A percentile compares a stretch with the other conserved stretches of the same genome.
These are phyloP conservation scores for Crambe crambe DNA, from an alignment of 37 sponge, comb jelly and placozoan genomes.

Conservation along the genomic window DNA sequence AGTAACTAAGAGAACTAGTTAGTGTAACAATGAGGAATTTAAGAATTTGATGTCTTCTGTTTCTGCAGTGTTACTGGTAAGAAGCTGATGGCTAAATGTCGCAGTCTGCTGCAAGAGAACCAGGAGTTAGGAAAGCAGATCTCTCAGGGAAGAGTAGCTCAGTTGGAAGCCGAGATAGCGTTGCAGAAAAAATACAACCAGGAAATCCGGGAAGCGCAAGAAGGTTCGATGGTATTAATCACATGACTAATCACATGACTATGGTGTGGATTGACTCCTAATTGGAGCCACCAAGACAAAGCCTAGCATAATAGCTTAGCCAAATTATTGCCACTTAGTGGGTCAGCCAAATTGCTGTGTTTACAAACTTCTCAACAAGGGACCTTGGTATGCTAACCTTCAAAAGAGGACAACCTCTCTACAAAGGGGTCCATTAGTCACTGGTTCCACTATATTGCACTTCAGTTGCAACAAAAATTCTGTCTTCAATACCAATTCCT, in stretches of 20 bases:
- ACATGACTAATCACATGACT: too few relatives aligned
- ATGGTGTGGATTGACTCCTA: too few relatives aligned
- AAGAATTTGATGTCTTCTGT: neutral
- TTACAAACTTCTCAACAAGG: neutral
- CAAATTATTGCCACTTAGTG: too few relatives aligned
- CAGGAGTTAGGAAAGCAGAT: constrained; percentile 95
- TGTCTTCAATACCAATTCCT: too few relatives aligned
- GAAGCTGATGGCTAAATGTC: constrained; percentile 94
- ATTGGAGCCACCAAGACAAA: too few relatives aligned
- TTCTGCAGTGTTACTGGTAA: constrained; percentile 85
- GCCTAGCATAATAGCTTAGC: too few relatives aligned
- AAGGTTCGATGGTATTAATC: constrained; percentile 31
- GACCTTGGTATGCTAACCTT: neutral
- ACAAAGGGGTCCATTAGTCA: too few relatives aligned
- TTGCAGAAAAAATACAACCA: constrained; percentile 85
- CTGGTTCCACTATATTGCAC: too few relatives aligned
- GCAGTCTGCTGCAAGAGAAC: constrained; percentile 87
- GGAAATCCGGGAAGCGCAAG: constrained; percentile 69
- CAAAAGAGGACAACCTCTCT: too few relatives aligned
- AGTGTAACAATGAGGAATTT: neutral
- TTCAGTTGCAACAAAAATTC: too few relatives aligned
- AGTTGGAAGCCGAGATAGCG: constrained; percentile 91
- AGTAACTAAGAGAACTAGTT: too few relatives aligned
- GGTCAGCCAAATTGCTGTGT: neutral
- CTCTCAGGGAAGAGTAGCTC: constrained; percentile 92